phyloP scores from a whole-genome alignment of 2,888 invertebrate genomes.

The Drosophila macrospina region DNA sequence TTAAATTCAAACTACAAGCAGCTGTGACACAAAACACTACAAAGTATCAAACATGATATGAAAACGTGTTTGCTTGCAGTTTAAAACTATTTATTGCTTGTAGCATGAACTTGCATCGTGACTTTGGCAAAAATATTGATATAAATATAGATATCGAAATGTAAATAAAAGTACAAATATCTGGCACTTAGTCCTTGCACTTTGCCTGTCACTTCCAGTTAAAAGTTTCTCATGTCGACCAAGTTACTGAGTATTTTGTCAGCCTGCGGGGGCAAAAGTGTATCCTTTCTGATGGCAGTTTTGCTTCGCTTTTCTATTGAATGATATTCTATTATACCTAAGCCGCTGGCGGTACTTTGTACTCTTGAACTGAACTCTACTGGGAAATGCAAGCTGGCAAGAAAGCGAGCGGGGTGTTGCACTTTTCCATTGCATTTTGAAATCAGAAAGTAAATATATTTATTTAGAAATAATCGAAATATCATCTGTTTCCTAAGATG shows the following conservation, averaged over 20 bases:
- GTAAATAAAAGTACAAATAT: conserved; percentile 9
- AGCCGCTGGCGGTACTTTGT: background rate
- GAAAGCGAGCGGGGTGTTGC: background rate
- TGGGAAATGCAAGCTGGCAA: conserved; percentile 35
- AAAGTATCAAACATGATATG: conserved; percentile 6
- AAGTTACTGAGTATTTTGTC: conserved; percentile 20
- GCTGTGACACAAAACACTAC: conserved; percentile 18
- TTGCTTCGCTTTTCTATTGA: conserved; percentile 31
- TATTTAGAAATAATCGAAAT: conserved; percentile 26
- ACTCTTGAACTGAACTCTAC: background rate
- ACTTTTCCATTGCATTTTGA: conserved; percentile 15
- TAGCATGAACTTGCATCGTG: conserved; percentile 23
- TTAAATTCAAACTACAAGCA: conserved; percentile 54
- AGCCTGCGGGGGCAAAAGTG: background rate
- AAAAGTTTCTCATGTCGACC: conserved; percentile 44
- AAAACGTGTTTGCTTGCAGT: background rate
- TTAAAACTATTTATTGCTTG: conserved; percentile 10
- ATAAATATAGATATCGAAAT: background rate
- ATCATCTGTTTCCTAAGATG: conserved; percentile 9
- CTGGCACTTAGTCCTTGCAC: conserved; percentile 42
- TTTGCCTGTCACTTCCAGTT: conserved; percentile 54
- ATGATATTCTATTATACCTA: conserved; percentile 31
- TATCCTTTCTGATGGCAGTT: conserved; percentile 14
- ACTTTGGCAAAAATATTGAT: conserved; percentile 10
- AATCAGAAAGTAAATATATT: conserved; percentile 32